These are phyloP conservation scores for Apodemus agrarius DNA, from an alignment of 2,797 vertebrate genomes.

Conservation along the genomic window DNA sequence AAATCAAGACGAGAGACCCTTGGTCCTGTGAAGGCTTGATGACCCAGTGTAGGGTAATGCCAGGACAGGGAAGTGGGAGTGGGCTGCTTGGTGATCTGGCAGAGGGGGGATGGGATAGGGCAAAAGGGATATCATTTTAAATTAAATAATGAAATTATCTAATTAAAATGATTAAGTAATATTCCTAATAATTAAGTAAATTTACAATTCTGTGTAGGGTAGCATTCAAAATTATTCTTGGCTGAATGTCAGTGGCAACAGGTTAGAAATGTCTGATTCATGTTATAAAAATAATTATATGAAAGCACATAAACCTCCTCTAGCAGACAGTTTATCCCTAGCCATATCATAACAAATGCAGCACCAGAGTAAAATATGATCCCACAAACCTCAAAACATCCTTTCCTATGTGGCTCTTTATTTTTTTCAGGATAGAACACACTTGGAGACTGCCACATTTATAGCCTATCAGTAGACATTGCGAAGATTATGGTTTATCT, in stretches of 20 bases:
- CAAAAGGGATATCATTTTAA: no score
- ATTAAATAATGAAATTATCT: no score
- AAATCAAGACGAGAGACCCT: no score
- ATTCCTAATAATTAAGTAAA: background rate
- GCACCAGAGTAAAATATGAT: background rate
- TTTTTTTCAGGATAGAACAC: background rate
- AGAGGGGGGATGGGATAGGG: no score
- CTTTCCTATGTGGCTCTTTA: background rate
- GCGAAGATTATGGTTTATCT: background rate
- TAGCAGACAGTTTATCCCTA: background rate
- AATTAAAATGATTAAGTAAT: no score
- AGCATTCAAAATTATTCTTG: background rate
- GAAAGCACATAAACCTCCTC: background rate
- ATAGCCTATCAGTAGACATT: background rate
- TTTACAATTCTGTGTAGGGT: no score
- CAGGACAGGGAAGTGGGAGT: no score
- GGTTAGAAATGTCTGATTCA: background rate
- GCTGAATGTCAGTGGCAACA: background rate
- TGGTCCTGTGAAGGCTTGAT: no score
- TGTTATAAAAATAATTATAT: background rate
- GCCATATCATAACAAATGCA: constrained; percentile 35
- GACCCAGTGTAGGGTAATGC: no score
- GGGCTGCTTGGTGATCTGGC: no score
- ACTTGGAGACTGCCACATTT: background rate
- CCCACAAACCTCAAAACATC: background rate